These are phyloP conservation scores for Egretta garzetta DNA, from an alignment of 2,113 vertebrate species.

Conservation along the genomic window DNA sequence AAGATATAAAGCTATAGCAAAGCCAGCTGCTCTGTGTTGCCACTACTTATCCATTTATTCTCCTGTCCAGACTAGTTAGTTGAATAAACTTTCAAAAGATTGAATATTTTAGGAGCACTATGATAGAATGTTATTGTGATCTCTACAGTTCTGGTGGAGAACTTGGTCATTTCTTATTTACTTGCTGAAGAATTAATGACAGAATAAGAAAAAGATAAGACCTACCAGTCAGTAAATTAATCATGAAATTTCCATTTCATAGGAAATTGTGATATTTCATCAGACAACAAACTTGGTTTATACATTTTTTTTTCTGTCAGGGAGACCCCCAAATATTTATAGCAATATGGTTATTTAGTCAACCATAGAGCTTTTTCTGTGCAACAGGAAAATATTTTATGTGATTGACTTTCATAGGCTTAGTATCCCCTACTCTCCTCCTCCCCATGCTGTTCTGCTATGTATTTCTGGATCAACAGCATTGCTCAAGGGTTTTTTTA, in stretches of 20 bases:
- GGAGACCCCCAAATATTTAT: background rate
- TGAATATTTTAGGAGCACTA: background rate
- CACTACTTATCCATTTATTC: background rate
- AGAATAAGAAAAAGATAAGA: background rate
- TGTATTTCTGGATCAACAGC: background rate
- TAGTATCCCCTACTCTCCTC: rapidly evolving
- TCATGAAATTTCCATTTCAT: background rate
- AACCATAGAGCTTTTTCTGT: background rate
- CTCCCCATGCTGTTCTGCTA: rapidly evolving
- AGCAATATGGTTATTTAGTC: background rate
- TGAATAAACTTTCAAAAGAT: background rate
- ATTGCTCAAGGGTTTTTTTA: background rate
- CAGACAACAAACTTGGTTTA: background rate
- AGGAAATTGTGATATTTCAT: background rate
- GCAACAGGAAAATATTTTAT: background rate
- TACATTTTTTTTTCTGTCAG: background rate
- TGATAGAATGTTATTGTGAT: background rate
- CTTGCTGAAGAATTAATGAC: background rate
- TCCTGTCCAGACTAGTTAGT: background rate
- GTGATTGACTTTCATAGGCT: background rate
- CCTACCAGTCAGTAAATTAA: background rate
- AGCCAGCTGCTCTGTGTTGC: background rate
- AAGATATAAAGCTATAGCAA: background rate
- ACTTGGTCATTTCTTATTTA: background rate
- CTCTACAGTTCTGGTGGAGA: background rate